Evolutionary conservation across 2,888 invertebrate genomes (phyloP).

Genomic region (Epistrophe eligans): DNA sequence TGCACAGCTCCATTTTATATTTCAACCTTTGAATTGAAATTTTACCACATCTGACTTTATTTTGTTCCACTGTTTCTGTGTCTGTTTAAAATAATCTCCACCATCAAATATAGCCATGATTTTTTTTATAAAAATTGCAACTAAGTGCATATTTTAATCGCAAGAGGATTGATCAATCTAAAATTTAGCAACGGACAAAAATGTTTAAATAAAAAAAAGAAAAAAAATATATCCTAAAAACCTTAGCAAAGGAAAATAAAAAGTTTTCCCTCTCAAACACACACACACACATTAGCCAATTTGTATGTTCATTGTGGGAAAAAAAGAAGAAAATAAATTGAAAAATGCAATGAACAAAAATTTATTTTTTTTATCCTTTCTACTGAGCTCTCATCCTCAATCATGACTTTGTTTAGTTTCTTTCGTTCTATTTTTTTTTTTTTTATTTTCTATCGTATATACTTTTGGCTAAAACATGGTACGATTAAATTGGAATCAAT

Average conservation of each 20-base stretch:
- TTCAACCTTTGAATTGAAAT: neutral
- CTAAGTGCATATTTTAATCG: conserved; percentile 45
- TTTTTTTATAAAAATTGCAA: conserved; percentile 26
- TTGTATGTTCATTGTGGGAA: conserved; percentile 36
- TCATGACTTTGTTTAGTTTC: conserved; percentile 38
- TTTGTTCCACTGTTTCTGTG: neutral
- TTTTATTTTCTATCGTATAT: neutral
- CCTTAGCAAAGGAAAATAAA: neutral
- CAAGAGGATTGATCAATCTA: conserved; percentile 48
- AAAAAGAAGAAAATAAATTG: conserved; percentile 16
- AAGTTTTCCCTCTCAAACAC: neutral
- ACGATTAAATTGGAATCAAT: conserved; percentile 52
- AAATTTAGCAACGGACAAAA: conserved; percentile 17
- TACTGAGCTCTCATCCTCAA: conserved; percentile 7
- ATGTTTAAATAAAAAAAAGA: neutral
- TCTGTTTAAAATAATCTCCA: conserved; percentile 19
- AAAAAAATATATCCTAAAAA: neutral
- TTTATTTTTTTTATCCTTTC: conserved; percentile 11
- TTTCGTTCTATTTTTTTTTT: conserved; percentile 18
- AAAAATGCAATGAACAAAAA: conserved; percentile 50
- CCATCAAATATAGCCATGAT: neutral
- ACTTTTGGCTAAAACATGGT: conserved; percentile 1
- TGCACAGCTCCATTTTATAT: no score
- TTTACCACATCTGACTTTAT: neutral
- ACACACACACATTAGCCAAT: conserved; percentile 35